Evolutionary conservation across 1,140 invertebrate species (phyloP), one percentile per base, ranked within the genome.

Genomic region (Drosophila malerkotliana): DNA sequence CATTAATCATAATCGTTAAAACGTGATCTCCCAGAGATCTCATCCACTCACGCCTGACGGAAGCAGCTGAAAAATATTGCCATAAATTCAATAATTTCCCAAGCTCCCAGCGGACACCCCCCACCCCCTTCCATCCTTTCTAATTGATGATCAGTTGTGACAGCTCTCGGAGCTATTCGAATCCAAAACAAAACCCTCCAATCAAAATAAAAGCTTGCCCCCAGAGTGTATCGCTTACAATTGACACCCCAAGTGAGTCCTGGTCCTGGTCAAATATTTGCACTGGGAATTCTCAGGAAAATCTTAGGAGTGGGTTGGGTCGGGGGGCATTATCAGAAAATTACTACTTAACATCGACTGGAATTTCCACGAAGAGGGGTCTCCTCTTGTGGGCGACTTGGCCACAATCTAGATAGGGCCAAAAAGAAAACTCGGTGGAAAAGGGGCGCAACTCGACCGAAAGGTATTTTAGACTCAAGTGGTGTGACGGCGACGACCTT

Each of bases 261-360:
- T 28, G 8, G n/a, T 56, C 52, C 57, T 60, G 21, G 4, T 53
- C 47, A 55, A 75, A 79, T 84, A 84, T 84, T 84, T 77, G 77
- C 81, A 77, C 64, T 72, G 39, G 56, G 9, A 74, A 79, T 74
- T 62, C 71, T 24, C 39, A 9, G 58, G 57, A 60, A 79, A 67
- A 72, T 54, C 5, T 18, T 37, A 4, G 39, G n/a, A 44, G 15
- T 7, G 48, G 39, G 24, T n/a, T n/a, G n/a, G 37, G 34, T 12
- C 9, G 39, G 34, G 15, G 37, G 37, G 56, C 48, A 88, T 80
- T 90, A 90, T 90, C 88, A 75, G 79, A 88, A 90, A 90, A 90
- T 90, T 72, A 90, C 83, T 84, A 84, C 88, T 90, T 88, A 90
- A 90, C 82, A 90, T 90, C 87, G 45, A 41, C 39, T 45, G 24